Percentiles rank a stretch among this genome's conserved stretches.
Conservation (phyloP, 2,113 vertebrate genomes). For the Phainopepla nitens region DNA sequence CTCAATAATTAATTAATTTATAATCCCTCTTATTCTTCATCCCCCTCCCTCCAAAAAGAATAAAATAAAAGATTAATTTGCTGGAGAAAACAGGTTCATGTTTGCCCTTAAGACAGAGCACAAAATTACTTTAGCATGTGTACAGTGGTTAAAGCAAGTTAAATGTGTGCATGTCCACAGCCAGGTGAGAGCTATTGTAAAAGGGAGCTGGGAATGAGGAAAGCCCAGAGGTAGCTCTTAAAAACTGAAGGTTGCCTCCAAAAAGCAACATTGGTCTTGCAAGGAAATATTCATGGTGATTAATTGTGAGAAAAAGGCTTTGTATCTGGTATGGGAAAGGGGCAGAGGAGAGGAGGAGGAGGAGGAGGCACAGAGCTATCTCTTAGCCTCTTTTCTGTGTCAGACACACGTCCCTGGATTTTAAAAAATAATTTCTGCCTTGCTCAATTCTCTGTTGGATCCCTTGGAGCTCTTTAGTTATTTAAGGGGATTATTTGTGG, state of each 20-base stretch:
- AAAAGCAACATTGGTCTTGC: not conserved
- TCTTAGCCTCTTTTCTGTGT: not conserved
- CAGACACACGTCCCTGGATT: not conserved
- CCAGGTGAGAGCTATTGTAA: constrained; percentile 49
- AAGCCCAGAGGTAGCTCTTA: not conserved
- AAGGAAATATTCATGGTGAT: not conserved
- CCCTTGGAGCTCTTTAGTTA: not conserved
- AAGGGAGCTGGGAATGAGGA: not conserved
- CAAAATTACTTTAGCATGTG: constrained; percentile 68
- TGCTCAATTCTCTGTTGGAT: not conserved
- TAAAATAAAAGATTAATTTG: constrained; percentile 67
- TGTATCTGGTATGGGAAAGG: not conserved
- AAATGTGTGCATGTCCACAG: constrained; percentile 26
- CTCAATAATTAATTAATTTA: constrained; percentile 74
- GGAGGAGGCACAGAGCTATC: fast-evolving
- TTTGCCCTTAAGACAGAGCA: constrained; percentile 70
- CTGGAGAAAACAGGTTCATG: constrained; percentile 68
- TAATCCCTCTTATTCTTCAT: constrained; percentile 1
- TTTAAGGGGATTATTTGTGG: not conserved
- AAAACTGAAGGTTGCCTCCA: not conserved
- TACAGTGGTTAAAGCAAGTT: not conserved
- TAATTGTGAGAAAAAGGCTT: not conserved
- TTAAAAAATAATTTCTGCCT: not conserved
- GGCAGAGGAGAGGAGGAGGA: not conserved
- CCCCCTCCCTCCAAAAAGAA: constrained; percentile 7